Evolutionary conservation across 2,888 invertebrate species (phyloP), one percentile per base, ranked within the genome.

Genomic region (Ischnus inquisitorius): DNA sequence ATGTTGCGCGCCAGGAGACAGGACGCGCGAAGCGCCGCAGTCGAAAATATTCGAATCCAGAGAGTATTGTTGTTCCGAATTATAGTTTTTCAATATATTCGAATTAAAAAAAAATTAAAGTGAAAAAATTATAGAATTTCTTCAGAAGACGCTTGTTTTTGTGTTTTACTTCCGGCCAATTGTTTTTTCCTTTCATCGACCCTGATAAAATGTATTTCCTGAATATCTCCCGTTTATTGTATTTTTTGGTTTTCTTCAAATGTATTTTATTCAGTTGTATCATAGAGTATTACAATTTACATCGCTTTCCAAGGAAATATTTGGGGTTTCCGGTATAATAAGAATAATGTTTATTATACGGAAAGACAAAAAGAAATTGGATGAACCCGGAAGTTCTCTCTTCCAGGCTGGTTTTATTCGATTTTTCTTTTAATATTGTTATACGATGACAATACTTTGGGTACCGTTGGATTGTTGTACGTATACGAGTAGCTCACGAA

Each of bases 401-500:
- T 60, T 60, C 28, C 60, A n/a, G 28, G 14, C 2, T 28, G 14
- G 25, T 46, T 48, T 67, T 22, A n/a, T 48, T 48, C 8, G 5
- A 48, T 54, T 12, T 65, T 65, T 65, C 12, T 68, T 48, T 68
- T 48, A 22, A 14, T 28, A 25, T 28, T 60, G 25, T 60, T n/a
- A 28, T 14, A 25, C 60, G 60, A 2, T 62, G 34, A n/a, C 28
- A 28, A 22, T 6, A 34, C 8, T 4, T 34, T 34, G 34, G 34
- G 34, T 34, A 34, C 34, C 34, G 34, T 34, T 34, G 54, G 54
- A 62, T 68, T 67, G 65, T 10, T 54, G 69, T 81, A 76, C 76
- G 76, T 64, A 46, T 75, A 71, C 41, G 72, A 77, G 77, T 39
- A 64, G 64, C 79, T 87, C 84, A 69, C 86, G 67, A 60, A 57